phyloP scores from a whole-genome alignment of 2,797 vertebrate species.

The Eidolon dupreanum region DNA sequence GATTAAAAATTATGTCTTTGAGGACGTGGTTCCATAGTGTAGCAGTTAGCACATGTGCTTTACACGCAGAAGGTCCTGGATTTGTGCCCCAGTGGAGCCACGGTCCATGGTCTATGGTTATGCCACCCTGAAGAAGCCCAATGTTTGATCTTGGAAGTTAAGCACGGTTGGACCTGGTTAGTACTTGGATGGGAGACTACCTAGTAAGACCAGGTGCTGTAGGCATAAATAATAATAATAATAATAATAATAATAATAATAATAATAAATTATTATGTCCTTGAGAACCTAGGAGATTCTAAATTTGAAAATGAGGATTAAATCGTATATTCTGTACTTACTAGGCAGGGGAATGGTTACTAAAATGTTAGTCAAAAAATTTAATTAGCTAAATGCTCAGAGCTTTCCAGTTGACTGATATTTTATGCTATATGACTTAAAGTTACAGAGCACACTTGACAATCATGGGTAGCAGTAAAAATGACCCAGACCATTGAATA shows the following conservation, averaged over 20 bases:
- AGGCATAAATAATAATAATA: no score
- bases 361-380: constrained; percentile 61
- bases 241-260: no score
- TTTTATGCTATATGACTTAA: constrained; percentile 48
- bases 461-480: not conserved
- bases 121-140: no score
- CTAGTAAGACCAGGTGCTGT: no score
- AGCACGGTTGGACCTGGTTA: no score
- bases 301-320: not conserved
- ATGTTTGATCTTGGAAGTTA: no score
- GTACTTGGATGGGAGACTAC: no score
- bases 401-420: constrained; percentile 42
- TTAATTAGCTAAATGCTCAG: constrained; percentile 37
- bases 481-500: not conserved
- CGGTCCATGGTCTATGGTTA: no score
- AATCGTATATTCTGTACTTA: not conserved
- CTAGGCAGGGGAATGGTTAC: not conserved
- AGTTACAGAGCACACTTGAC: not conserved
- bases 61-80: no score
- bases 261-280: not conserved
- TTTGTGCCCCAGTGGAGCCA: no score
- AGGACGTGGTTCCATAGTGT: not conserved
- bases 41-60: no score
- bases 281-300: not conserved
- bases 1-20: not conserved